Base-by-base conservation (phyloP, 2,113 vertebrate species). In the Hippolais icterina region DNA sequence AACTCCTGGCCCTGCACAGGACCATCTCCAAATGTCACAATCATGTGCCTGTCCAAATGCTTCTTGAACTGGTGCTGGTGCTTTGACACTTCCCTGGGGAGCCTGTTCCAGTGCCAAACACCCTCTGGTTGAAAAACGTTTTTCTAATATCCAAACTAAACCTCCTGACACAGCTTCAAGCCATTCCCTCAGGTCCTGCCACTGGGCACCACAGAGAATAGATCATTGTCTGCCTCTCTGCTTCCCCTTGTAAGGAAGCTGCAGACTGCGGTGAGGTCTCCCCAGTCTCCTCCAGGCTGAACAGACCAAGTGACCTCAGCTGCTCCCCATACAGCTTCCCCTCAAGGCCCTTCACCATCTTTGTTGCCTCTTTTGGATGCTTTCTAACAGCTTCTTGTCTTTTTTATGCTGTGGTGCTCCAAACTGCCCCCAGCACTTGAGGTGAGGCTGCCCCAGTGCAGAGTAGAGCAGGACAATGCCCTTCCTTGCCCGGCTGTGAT, bases 361-460 rank as follows among this genome's bases (percentile, higher is more conserved):
- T n/a, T 1, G 1, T 7, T 28, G 42, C 42, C 59, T 56, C 49
- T 19, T 74, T 46, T 28, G 23, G 11, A 47, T 10, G 11, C 5
- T n/a, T 7, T 74, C n/a, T 19, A n/a, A 49, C 2, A n/a, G 19
- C 15, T 41, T n/a, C 9, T n/a, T 39, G 24, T 3, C 18, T 47
- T 74, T 84, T 39, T 56, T 23, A 12, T 24, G 10, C 28, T n/a
- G 6, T 47, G 59, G 8, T 4, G 5, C 23, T 27, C 19, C 5
- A 64, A 41, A 15, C 15, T 52, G 10, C 10, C 1, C 33, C 0
- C 15, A 41, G n/a, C 1, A 15, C 8, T n/a, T 0, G 0, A 64
- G 41, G n/a, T 65, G 41, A 64, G 41, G 82, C 28, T 0, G 7
- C 41, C 15, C n/a, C 59, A 74, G 15, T 2, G 12, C 82, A 56